Base-by-base conservation (phyloP, 1,140 invertebrate genomes). In the Lethocerus indicus region DNA sequence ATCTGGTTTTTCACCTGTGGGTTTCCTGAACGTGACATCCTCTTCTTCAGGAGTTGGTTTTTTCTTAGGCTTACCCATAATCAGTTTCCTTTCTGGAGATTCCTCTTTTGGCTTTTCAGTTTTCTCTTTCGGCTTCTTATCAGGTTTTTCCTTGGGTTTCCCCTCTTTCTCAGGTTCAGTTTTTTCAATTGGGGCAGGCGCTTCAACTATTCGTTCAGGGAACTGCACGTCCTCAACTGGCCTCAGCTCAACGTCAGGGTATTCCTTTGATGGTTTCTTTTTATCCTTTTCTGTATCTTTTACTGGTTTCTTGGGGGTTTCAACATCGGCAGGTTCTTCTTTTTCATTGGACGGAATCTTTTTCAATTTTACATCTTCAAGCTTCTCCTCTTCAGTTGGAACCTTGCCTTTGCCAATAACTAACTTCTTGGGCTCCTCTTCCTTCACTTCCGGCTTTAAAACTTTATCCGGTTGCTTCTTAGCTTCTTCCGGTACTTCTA, bases 401-500 rank as follows among this genome's bases (percentile, higher is more conserved):
- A 69, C 61, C 51, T 64, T 60, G 14, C 62, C 59, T 50, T 60
- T 62, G 7, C 61, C 63, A 4, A 54, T 45, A 1, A 65, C 70
- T 3, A 74, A 57, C 9, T 59, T 59, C 49, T 63, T 59, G 36
- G 65, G 63, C 53, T 71, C 67, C 29, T 32, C 26, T 39, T 67
- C 60, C 46, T 64, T 27, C 44, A 42, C 16, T 52, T 43, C 26
- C n/a, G n/a, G n/a, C n/a, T n/a, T n/a, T n/a, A 62, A 58, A 12
- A 32, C 9, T 32, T 32, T 32, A 12, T 32, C 9, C 29, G 16
- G 29, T 9, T 32, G 9, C 21, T 50, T 47, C 16, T 47, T 50
- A 9, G 26, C 20, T 43, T 26, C 41, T 7, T 53, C 50, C n/a
- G 41, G 37, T 45, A 56, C 45, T 45, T 58, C 36, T 49, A 52